phyloP scores from a whole-genome alignment of 2,888 invertebrate species.

The Steromphala cineraria region DNA sequence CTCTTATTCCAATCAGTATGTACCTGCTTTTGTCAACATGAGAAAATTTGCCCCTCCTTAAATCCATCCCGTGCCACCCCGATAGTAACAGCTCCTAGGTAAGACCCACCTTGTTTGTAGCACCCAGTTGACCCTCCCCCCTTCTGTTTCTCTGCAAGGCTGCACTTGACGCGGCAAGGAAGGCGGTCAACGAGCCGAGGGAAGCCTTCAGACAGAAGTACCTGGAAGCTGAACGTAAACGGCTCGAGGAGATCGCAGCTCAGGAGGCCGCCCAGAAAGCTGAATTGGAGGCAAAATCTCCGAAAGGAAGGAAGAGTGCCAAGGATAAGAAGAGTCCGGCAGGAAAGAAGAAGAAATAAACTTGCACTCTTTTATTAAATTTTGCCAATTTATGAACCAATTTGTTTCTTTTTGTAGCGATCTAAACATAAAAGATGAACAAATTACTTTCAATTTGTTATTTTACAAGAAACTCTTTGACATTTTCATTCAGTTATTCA shows the following conservation, averaged over 20 bases:
- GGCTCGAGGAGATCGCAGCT: constrained; percentile 70
- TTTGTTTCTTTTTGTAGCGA: background rate
- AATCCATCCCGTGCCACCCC: too few species aligned
- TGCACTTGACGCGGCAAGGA: constrained; percentile 65
- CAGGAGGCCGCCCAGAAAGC: constrained; percentile 68
- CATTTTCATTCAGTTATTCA: too few species aligned
- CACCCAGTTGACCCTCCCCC: constrained; percentile 2
- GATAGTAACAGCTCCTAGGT: background rate
- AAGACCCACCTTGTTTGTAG: background rate
- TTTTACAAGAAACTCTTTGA: too few species aligned
- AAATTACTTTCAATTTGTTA: too few species aligned
- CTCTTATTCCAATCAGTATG: too few species aligned
- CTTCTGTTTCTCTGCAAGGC: constrained; percentile 52
- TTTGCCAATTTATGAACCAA: background rate
- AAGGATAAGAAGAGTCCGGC: constrained; percentile 67
- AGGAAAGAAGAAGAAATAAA: constrained; percentile 75
- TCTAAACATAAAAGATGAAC: too few species aligned
- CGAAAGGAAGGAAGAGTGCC: constrained; percentile 68
- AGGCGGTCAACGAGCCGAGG: constrained; percentile 67
- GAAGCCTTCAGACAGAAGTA: constrained; percentile 73
- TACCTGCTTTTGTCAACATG: too few species aligned
- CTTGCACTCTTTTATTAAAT: background rate
- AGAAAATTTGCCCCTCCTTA: too few species aligned
- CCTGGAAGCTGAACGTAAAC: constrained; percentile 70
- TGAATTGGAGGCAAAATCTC: constrained; percentile 69